Conservation (phyloP, 1,140 invertebrate species). For the Sitobion miscanthi region DNA sequence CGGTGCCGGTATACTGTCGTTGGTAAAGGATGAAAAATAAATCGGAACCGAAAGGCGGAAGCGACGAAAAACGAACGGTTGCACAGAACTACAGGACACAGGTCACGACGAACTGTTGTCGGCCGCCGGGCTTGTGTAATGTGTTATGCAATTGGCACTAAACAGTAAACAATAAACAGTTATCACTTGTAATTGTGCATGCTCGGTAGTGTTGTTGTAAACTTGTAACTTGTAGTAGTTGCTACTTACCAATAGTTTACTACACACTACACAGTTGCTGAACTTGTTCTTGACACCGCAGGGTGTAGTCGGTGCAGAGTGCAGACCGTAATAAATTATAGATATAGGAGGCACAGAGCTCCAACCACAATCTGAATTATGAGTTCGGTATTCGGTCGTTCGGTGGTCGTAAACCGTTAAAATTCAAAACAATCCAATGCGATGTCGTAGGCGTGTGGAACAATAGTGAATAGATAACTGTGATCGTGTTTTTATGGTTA, state of each 20-base stretch:
- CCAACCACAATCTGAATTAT: too few species aligned
- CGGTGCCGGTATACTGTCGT: background rate
- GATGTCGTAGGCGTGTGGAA: background rate
- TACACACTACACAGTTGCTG: too few species aligned
- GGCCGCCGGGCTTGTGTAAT: too few species aligned
- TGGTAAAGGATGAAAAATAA: background rate
- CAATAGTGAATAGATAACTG: background rate
- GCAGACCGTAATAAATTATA: too few species aligned
- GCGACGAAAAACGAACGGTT: background rate
- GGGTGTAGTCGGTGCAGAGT: too few species aligned
- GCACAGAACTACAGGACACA: background rate
- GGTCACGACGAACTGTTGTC: background rate
- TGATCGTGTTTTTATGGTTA: background rate
- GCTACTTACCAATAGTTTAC: too few species aligned
- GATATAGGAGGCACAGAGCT: background rate
- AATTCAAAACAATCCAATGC: slow-evolving; percentile 29
- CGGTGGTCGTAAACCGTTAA: slow-evolving; percentile 41
- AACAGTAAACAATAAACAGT: too few species aligned
- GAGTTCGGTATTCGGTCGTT: background rate
- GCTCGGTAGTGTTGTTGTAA: too few species aligned
- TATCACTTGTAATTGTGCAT: too few species aligned
- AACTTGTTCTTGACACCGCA: too few species aligned
- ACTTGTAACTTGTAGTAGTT: too few species aligned
- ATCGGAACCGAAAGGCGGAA: background rate
- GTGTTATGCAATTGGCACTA: background rate